Conservation (phyloP, 92 coral and sea anemone genomes). For the Blastomussa wellsi region DNA sequence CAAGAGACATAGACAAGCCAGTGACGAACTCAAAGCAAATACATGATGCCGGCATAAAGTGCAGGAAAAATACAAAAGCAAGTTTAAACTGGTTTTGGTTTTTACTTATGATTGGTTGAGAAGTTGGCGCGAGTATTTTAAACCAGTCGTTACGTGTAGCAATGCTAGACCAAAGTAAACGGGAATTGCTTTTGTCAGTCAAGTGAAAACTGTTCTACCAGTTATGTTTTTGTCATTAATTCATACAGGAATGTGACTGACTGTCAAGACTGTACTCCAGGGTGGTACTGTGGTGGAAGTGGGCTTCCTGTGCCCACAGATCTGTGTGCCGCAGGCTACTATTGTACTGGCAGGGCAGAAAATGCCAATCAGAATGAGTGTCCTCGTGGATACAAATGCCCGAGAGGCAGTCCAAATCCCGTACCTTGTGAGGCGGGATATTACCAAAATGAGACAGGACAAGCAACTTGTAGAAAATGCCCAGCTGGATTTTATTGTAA, state of each 20-base stretch:
- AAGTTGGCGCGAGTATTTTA: too few relatives aligned
- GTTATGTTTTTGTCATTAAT: neutral
- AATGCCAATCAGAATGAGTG: slow-evolving; percentile 68
- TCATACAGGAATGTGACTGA: slow-evolving; percentile 79
- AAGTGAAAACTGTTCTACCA: too few relatives aligned
- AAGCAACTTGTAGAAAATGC: slow-evolving; percentile 71
- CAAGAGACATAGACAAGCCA: too few relatives aligned
- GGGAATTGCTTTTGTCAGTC: too few relatives aligned
- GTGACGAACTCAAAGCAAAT: too few relatives aligned
- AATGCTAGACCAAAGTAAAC: too few relatives aligned
- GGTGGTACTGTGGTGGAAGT: slow-evolving; percentile 92
- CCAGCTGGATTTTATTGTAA: slow-evolving; percentile 85
- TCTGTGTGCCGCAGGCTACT: slow-evolving; percentile 80
- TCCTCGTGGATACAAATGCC: slow-evolving; percentile 81
- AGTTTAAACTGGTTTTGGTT: too few relatives aligned
- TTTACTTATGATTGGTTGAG: too few relatives aligned
- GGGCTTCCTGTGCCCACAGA: slow-evolving; percentile 84
- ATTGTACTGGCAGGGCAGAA: slow-evolving; percentile 83
- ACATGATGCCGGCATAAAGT: too few relatives aligned
- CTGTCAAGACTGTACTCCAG: slow-evolving; percentile 87
- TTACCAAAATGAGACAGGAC: slow-evolving; percentile 73
- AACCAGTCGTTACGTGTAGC: too few relatives aligned
- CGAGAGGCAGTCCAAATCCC: slow-evolving; percentile 78
- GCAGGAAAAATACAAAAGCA: too few relatives aligned
- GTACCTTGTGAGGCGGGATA: slow-evolving; percentile 85